Conservation (phyloP, 2,888 invertebrate species). For the Andrena marginata region DNA sequence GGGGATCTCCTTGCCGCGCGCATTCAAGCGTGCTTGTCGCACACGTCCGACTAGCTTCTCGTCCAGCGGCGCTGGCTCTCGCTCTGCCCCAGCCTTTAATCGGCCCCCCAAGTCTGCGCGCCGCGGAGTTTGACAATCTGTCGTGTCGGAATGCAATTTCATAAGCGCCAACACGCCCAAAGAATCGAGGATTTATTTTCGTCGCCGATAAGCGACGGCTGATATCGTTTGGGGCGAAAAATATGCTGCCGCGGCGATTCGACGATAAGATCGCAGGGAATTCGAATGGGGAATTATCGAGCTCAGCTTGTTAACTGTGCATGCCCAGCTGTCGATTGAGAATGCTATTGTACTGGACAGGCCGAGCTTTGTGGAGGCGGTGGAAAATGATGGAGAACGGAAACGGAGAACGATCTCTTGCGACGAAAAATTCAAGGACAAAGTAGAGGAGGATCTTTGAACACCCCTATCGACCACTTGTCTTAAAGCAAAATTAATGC, state of each 20-base stretch:
- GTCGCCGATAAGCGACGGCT: slow-evolving; percentile 18
- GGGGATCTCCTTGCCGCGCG: slow-evolving; percentile 28
- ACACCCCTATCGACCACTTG: background rate
- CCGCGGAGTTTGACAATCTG: slow-evolving; percentile 53
- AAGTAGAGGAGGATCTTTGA: too few species aligned
- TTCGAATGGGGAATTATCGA: slow-evolving; percentile 9
- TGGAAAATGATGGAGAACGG: background rate
- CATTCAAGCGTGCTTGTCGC: slow-evolving; percentile 58
- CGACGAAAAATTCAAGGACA: too few species aligned
- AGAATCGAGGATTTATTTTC: slow-evolving; percentile 35
- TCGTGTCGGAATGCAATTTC: slow-evolving; percentile 61
- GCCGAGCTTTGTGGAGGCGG: background rate
- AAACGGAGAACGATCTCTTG: too few species aligned
- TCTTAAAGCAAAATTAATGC: background rate
- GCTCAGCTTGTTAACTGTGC: too few species aligned
- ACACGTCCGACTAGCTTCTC: slow-evolving; percentile 59
- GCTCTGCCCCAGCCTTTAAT: background rate
- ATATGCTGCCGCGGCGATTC: slow-evolving; percentile 13
- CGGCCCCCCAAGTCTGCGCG: background rate
- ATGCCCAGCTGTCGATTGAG: background rate
- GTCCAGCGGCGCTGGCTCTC: slow-evolving; percentile 6
- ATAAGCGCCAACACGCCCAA: slow-evolving; percentile 62
- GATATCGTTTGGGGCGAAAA: slow-evolving; percentile 5
- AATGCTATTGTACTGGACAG: background rate
- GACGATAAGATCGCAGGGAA: slow-evolving; percentile 28